Evolutionary conservation across 2,113 vertebrate genomes (phyloP).

Genomic region (Merops nubicus): DNA sequence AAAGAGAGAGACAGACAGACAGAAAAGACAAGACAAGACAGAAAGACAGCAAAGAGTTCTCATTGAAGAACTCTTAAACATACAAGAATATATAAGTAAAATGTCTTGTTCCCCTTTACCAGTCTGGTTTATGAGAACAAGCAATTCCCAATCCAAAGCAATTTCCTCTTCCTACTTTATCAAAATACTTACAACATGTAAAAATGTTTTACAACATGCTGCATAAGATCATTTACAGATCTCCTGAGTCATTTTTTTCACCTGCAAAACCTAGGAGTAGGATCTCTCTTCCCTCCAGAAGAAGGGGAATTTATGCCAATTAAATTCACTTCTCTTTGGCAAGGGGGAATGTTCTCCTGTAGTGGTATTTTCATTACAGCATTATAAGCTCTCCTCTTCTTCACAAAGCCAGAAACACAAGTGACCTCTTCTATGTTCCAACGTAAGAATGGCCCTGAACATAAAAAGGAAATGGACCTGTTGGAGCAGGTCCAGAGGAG

Average conservation of each 20-base stretch:
- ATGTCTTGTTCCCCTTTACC: not conserved
- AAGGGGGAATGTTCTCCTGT: not conserved
- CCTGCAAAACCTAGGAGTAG: not conserved
- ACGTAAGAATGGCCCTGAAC: not conserved
- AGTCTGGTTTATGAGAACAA: not conserved
- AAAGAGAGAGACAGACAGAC: not conserved
- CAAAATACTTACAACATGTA: not conserved
- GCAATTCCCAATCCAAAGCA: not conserved
- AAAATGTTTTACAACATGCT: not conserved
- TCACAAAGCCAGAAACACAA: not conserved
- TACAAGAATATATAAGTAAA: not conserved
- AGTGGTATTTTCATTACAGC: not conserved
- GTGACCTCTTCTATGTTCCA: not conserved
- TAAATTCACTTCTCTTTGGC: not conserved
- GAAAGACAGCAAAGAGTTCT: not conserved
- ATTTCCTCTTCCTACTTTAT: not conserved
- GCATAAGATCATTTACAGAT: not conserved
- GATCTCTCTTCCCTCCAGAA: not conserved
- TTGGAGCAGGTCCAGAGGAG: not conserved
- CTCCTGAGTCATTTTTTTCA: fast-evolving
- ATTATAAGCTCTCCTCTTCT: not conserved
- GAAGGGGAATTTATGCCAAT: not conserved
- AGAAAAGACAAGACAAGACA: too few relatives aligned
- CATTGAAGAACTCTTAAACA: not conserved
- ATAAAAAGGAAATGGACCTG: not conserved